Evolutionary conservation across 2,888 invertebrate genomes (phyloP).

Genomic region (Ecdyonurus torrentis): DNA sequence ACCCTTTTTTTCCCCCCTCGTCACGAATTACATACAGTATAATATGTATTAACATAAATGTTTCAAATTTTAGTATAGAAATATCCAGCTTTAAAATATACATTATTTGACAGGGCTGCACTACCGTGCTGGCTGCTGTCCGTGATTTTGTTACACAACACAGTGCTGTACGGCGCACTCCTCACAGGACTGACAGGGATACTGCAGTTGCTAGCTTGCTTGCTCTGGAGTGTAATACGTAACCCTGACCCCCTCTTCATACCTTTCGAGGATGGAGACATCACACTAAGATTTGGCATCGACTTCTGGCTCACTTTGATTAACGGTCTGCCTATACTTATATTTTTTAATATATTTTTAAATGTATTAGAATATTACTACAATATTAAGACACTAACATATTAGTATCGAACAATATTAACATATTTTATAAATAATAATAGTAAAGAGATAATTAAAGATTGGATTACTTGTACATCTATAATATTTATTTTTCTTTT

Average conservation of each 20-base stretch:
- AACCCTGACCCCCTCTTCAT: slow-evolving; percentile 33
- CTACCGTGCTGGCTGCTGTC: slow-evolving; percentile 37
- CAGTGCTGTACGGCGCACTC: slow-evolving; percentile 34
- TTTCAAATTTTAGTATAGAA: too few species aligned
- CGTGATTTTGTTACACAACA: slow-evolving; percentile 33
- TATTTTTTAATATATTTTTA: slow-evolving; percentile 1
- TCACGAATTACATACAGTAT: too few species aligned
- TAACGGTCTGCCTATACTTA: slow-evolving; percentile 26
- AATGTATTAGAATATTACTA: background rate
- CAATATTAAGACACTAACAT: background rate
- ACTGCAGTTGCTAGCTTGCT: slow-evolving; percentile 32
- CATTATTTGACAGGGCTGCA: slow-evolving; percentile 26
- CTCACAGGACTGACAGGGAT: slow-evolving; percentile 31
- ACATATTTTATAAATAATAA: background rate
- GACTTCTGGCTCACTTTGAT: slow-evolving; percentile 34
- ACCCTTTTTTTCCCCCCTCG: too few species aligned
- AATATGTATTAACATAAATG: too few species aligned
- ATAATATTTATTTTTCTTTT: too few species aligned
- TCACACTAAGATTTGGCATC: slow-evolving; percentile 30
- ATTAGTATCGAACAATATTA: background rate
- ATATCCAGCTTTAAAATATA: background rate
- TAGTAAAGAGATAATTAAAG: too few species aligned
- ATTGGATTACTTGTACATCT: too few species aligned
- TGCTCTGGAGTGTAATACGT: slow-evolving; percentile 31
- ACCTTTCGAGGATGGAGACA: slow-evolving; percentile 29